These are phyloP conservation scores for Bombus sibiricus DNA, from an alignment of 1,140 invertebrate species.

Conservation along the genomic window DNA sequence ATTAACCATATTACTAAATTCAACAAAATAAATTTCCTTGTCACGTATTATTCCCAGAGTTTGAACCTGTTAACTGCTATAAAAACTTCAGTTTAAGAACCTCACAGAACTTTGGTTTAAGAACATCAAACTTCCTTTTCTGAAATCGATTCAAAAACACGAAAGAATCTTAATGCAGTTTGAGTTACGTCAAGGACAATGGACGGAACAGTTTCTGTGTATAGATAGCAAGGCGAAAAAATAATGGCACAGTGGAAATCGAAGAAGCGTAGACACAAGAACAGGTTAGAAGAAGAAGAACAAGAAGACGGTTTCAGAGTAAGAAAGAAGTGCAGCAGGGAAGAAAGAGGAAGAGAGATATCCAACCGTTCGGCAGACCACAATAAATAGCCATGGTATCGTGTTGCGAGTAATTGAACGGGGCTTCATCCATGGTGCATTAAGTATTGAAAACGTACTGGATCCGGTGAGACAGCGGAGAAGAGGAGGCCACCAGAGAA, in stretches of 20 bases:
- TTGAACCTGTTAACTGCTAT: too few relatives aligned
- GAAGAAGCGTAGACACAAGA: conserved; percentile 15
- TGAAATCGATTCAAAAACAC: background rate
- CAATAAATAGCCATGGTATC: conserved; percentile 79
- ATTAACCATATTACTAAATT: background rate
- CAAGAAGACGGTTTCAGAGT: background rate
- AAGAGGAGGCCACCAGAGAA: conserved; percentile 5
- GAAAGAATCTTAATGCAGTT: background rate
- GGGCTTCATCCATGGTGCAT: conserved; percentile 73
- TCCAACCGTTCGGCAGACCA: conserved; percentile 72
- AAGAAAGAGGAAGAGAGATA: conserved; percentile 36
- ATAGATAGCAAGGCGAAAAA: conserved; percentile 8
- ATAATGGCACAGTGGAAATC: conserved; percentile 33
- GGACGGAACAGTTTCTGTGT: conserved; percentile 15
- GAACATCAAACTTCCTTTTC: background rate
- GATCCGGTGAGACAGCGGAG: conserved; percentile 48
- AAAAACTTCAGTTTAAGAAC: too few relatives aligned
- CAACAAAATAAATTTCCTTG: background rate
- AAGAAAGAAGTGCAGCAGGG: conserved; percentile 25
- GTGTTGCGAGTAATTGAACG: conserved; percentile 80
- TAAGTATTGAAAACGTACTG: conserved; percentile 76
- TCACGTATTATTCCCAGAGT: too few relatives aligned
- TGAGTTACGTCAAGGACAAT: background rate
- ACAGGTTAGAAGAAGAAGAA: conserved; percentile 5
- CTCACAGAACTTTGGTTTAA: background rate